Evolutionary conservation across 2,888 invertebrate species (phyloP).

Genomic region (Chrysotoxum bicinctum): DNA sequence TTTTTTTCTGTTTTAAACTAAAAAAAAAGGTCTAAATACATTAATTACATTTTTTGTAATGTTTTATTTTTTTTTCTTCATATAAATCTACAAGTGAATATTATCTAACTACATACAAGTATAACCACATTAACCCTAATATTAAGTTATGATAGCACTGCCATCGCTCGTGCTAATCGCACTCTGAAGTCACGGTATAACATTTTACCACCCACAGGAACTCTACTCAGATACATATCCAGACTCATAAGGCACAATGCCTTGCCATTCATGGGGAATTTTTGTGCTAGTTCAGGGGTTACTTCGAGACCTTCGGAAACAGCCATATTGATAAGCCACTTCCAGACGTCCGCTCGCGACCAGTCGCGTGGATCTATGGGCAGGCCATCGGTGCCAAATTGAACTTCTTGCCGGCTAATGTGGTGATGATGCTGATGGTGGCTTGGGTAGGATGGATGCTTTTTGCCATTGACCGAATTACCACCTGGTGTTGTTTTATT

Average conservation of each 20-base stretch:
- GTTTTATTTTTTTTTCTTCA: not conserved
- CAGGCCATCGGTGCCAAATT: constrained; percentile 78
- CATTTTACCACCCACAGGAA: constrained; percentile 86
- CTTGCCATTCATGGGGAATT: constrained; percentile 92
- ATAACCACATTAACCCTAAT: constrained; percentile 2
- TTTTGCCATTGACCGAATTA: constrained; percentile 59
- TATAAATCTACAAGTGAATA: constrained; percentile 26
- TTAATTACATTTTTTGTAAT: constrained; percentile 30
- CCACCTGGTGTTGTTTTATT: constrained; percentile 67
- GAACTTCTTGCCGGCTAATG: constrained; percentile 64
- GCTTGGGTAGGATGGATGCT: constrained; percentile 50
- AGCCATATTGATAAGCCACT: constrained; percentile 85
- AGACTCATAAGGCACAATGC: constrained; percentile 90
- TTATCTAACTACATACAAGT: constrained; percentile 41
- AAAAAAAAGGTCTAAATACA: constrained; percentile 39
- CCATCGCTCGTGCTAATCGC: constrained; percentile 87
- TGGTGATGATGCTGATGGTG: constrained; percentile 66
- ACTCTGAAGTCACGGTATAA: constrained; percentile 88
- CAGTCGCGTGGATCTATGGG: constrained; percentile 87
- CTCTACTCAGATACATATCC: constrained; percentile 88
- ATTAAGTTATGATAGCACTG: constrained; percentile 79
- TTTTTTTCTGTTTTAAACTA: constrained; percentile 1
- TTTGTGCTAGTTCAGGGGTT: constrained; percentile 80
- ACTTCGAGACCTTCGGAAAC: constrained; percentile 82
- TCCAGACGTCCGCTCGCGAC: constrained; percentile 87